Conservation (phyloP, 2,113 vertebrate genomes). For the Myotis brandtii region DNA sequence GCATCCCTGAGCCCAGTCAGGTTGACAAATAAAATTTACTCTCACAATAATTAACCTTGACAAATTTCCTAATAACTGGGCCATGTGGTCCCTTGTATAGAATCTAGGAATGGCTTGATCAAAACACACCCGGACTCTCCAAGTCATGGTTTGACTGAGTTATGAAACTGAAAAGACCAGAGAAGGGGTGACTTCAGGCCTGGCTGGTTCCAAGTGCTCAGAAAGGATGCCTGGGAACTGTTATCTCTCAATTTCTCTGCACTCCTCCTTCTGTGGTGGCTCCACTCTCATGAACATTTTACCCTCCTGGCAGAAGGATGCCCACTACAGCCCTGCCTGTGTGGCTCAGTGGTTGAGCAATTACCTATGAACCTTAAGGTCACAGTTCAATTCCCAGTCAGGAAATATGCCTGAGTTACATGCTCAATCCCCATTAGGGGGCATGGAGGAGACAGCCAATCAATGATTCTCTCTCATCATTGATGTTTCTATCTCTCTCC, state of each 20-base stretch:
- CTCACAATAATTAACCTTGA: not conserved
- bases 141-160: not conserved
- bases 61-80: not conserved
- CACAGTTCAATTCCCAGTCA: too few species aligned
- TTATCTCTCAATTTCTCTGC: not conserved
- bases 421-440: too few species aligned
- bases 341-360: too few species aligned
- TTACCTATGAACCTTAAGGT: too few species aligned
- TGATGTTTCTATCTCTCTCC: too few species aligned
- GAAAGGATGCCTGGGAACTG: not conserved
- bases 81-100: not conserved
- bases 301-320: not conserved
- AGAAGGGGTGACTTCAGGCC: not conserved
- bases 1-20: not conserved
- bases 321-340: not conserved
- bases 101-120: not conserved
- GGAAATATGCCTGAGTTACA: too few species aligned
- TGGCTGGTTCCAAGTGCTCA: not conserved
- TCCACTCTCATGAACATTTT: not conserved
- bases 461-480: too few species aligned
- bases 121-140: not conserved
- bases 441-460: too few species aligned
- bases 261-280: not conserved
- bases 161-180: conserved; percentile 3
- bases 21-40: not conserved